Base-by-base conservation (phyloP, 2,797 vertebrate species). In the Phataginus tricuspis region DNA sequence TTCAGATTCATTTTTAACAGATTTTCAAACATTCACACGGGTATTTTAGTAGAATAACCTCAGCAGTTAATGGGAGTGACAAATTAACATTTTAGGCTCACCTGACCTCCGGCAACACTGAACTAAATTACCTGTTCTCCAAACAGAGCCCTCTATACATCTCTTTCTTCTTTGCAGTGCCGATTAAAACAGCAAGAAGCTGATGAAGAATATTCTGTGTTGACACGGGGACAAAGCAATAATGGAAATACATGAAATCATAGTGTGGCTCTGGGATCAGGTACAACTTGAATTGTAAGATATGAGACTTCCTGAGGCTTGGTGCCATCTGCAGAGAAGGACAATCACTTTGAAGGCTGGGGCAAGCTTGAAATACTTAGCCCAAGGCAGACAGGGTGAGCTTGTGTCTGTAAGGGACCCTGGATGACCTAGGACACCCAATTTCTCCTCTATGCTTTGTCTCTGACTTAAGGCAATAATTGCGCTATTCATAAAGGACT, bases 151-250 rank as follows among this genome's bases (percentile, higher is more conserved):
- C 66, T 87, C 45, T 75, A 61, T 79, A 74, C 25, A 64, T 88
- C 83, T 91, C 57, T 83, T 64, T 95, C 25, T 97, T 93, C 68
- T 72, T 96, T 85, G 57, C 78, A 85, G 92, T 87, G 85, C 42
- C 1, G 8, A 95, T 94, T 95, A 94, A 96, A 96, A 97, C 86
- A 97, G 94, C 79, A 95, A 97, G 95, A 96, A 69, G 27, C 49
- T 75, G 86, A 91, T 96, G 78, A 93, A 91, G 95, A 94, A 88
- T 25, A 42, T 0, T 31, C 78, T 13, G 71, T 90, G 53, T 74
- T 94, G 91, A 83, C 79, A 87, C 27, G 15, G 27, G 45, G 55
- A 82, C 95, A 79, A 91, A 86, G 59, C 63, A 92, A 11, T 79
- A 82, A 75, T 31, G 72, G 88, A 83, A 88, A 90, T 59, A 7